Evolutionary conservation across 2,888 invertebrate genomes (phyloP).

Genomic region (Copidosoma aretas): DNA sequence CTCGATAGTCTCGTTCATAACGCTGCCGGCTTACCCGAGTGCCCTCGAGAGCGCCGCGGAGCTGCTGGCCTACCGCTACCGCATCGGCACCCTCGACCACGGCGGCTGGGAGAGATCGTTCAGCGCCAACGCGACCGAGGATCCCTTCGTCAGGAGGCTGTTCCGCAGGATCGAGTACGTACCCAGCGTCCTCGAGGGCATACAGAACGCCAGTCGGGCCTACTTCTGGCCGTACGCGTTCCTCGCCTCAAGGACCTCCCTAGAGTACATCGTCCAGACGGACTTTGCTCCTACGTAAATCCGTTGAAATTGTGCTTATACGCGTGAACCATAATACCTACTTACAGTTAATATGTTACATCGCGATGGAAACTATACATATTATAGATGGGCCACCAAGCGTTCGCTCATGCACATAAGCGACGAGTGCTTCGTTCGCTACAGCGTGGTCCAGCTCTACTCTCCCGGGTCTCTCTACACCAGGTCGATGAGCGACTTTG

Average conservation of each 20-base stretch:
- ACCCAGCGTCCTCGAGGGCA: slow-evolving; percentile 71
- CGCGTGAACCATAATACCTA: neutral
- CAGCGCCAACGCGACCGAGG: slow-evolving; percentile 68
- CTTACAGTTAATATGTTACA: too few relatives aligned
- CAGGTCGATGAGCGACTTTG: slow-evolving; percentile 68
- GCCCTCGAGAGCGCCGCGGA: slow-evolving; percentile 76
- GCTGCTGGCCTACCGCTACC: slow-evolving; percentile 71
- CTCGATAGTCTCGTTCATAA: slow-evolving; percentile 84
- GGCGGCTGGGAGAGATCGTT: slow-evolving; percentile 82
- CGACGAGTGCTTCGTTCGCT: slow-evolving; percentile 77
- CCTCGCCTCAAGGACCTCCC: slow-evolving; percentile 74
- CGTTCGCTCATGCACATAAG: slow-evolving; percentile 75
- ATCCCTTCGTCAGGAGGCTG: slow-evolving; percentile 69
- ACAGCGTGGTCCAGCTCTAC: slow-evolving; percentile 72
- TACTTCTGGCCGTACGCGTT: slow-evolving; percentile 83
- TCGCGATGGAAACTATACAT: slow-evolving; percentile 2
- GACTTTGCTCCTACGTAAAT: slow-evolving; percentile 72
- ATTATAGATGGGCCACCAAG: slow-evolving; percentile 63
- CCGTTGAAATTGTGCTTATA: too few relatives aligned
- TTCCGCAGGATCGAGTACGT: slow-evolving; percentile 74
- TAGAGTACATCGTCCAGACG: slow-evolving; percentile 76
- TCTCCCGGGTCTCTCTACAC: slow-evolving; percentile 72
- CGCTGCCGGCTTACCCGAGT: slow-evolving; percentile 77
- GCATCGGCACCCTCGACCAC: slow-evolving; percentile 75
- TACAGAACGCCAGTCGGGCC: slow-evolving; percentile 76